Evolutionary conservation across 1,140 invertebrate genomes (phyloP).

Genomic region (Heliothis subflexa): DNA sequence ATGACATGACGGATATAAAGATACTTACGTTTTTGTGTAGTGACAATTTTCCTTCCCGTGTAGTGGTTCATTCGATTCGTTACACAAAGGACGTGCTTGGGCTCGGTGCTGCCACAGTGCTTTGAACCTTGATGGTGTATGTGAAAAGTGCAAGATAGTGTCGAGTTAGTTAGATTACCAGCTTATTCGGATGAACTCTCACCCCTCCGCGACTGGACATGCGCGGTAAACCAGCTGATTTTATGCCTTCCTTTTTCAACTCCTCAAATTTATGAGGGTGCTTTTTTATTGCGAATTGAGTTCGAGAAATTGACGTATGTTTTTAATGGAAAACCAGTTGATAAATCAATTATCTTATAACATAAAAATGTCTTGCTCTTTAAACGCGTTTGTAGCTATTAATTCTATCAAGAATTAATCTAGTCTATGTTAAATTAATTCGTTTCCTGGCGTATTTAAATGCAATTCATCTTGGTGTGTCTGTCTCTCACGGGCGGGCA

Average conservation of each 20-base stretch:
- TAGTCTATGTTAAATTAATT: not conserved
- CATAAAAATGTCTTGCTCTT: not conserved
- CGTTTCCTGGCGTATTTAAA: not conserved
- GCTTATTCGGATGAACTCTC: constrained; percentile 9
- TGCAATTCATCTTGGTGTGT: constrained; percentile 3
- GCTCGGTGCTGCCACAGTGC: not conserved
- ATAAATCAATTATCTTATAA: not conserved
- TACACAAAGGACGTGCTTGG: constrained; percentile 24
- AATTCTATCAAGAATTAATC: not conserved
- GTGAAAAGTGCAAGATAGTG: constrained; percentile 31
- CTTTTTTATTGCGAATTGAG: constrained; percentile 18
- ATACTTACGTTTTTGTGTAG: constrained; percentile 12
- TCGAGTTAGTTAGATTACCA: constrained; percentile 22
- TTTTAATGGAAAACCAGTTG: not conserved
- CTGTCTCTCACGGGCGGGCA: constrained; percentile 12
- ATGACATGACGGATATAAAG: not conserved
- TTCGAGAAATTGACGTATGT: not conserved
- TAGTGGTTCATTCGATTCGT: constrained; percentile 17
- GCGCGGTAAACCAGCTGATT: constrained; percentile 37
- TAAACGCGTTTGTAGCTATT: not conserved
- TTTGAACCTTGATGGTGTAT: constrained; percentile 11
- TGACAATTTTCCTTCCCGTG: constrained; percentile 4
- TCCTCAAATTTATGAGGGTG: not conserved
- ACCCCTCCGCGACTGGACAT: constrained; percentile 27
- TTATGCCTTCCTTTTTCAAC: constrained; percentile 29